phyloP scores from a whole-genome alignment of 2,797 vertebrate genomes.

The Notolepis coatsorum region DNA sequence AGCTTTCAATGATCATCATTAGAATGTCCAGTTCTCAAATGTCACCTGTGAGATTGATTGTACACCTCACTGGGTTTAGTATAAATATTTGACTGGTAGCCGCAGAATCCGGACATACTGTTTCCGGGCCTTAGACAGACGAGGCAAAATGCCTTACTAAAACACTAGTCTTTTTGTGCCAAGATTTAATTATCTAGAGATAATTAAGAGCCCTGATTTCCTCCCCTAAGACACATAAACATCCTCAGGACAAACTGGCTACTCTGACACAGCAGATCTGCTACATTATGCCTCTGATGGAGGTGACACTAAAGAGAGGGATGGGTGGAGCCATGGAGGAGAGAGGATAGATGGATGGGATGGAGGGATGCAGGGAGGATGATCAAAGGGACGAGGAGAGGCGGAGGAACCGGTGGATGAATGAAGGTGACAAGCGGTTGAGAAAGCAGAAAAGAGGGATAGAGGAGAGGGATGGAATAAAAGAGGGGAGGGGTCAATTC shows the following conservation, averaged over 20 bases:
- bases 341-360: background rate
- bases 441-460: background rate
- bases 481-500: constrained; percentile 5
- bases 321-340: background rate
- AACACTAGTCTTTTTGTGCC: too few species aligned
- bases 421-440: background rate
- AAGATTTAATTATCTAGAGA: too few species aligned
- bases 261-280: constrained; percentile 68
- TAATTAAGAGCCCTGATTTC: background rate
- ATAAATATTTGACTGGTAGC: too few species aligned
- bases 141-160: too few species aligned
- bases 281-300: constrained; percentile 14
- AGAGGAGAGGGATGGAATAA: background rate
- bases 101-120: too few species aligned
- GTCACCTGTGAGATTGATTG: too few species aligned
- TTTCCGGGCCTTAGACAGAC: too few species aligned
- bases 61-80: too few species aligned
- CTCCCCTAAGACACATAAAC: background rate
- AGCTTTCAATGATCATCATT: too few species aligned
- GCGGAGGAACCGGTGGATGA: too few species aligned
- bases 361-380: background rate
- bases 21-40: too few species aligned
- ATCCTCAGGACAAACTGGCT: constrained; percentile 23
- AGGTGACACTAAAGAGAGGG: constrained; percentile 1
- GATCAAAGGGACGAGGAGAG: background rate